These are phyloP conservation scores for Brachypodius melanocephalos DNA, from an alignment of 2,113 vertebrate genomes.

Conservation along the genomic window DNA sequence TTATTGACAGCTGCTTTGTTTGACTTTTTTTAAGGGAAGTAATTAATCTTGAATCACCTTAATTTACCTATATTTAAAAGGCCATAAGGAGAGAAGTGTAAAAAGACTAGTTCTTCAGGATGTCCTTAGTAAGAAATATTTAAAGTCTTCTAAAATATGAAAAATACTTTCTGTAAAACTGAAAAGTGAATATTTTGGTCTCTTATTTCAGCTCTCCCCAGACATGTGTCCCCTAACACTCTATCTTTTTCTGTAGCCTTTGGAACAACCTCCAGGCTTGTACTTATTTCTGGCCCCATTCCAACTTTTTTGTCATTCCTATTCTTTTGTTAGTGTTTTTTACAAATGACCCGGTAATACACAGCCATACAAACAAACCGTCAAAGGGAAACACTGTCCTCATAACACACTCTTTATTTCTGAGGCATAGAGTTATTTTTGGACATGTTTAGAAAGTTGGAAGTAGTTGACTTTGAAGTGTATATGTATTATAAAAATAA, in stretches of 20 bases:
- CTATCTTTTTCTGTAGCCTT: not conserved
- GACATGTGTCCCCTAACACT: fast-evolving
- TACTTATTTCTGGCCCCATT: not conserved
- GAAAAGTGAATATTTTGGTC: not conserved
- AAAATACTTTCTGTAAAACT: not conserved
- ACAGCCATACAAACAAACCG: not conserved
- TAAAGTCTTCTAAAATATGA: not conserved
- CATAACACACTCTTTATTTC: not conserved
- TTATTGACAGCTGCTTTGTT: not conserved
- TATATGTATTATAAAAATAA: not conserved
- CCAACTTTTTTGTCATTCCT: not conserved
- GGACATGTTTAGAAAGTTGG: not conserved
- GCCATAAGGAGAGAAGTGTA: not conserved
- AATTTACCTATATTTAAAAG: not conserved
- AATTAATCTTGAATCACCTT: not conserved
- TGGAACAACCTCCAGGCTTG: not conserved
- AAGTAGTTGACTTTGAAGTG: not conserved
- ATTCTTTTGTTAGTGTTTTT: not conserved
- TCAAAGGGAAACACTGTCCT: not conserved
- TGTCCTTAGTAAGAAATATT: not conserved
- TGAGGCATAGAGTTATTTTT: not conserved
- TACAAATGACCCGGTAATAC: not conserved
- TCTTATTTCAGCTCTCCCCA: not conserved
- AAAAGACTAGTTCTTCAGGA: not conserved
- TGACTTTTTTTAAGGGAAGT: not conserved